Evolutionary conservation across 2,797 vertebrate genomes (phyloP).

Genomic region (Liasis olivaceus): DNA sequence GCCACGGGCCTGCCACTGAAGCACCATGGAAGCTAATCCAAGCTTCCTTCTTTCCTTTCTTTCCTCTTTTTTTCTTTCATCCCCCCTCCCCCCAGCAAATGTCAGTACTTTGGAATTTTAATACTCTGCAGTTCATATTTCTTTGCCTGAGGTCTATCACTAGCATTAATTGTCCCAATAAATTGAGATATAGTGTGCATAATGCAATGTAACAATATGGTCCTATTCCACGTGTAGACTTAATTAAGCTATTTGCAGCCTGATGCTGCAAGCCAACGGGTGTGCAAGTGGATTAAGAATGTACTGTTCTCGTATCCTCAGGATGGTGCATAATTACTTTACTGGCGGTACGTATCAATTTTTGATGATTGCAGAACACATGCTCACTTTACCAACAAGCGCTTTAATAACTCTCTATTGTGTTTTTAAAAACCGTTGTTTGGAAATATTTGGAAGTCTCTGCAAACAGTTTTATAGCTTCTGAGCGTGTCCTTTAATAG

Average conservation of each 20-base stretch:
- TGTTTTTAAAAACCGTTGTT: constrained; percentile 74
- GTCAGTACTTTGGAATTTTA: constrained; percentile 65
- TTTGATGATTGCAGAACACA: constrained; percentile 83
- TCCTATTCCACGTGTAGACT: constrained; percentile 81
- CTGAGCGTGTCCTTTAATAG: constrained; percentile 45
- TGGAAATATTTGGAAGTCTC: constrained; percentile 75
- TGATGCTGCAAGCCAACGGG: constrained; percentile 82
- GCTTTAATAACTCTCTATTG: constrained; percentile 79
- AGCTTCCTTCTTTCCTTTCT: constrained; percentile 8
- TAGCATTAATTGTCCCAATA: constrained; percentile 81
- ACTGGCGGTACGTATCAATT: constrained; percentile 83
- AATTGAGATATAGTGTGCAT: constrained; percentile 80
- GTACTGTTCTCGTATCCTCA: constrained; percentile 77
- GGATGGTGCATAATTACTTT: constrained; percentile 83
- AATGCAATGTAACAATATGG: constrained; percentile 79
- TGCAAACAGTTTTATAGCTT: constrained; percentile 65
- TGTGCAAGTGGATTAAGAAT: constrained; percentile 84
- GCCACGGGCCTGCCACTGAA: not conserved
- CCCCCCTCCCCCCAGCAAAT: constrained; percentile 35
- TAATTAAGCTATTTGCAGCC: constrained; percentile 86
- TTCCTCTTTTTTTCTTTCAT: not conserved
- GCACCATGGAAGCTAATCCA: not conserved
- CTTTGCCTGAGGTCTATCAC: constrained; percentile 71
- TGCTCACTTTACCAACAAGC: constrained; percentile 79
- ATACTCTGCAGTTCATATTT: constrained; percentile 60